A percentile compares a stretch with the other conserved stretches of the same genome.
Evolutionary conservation across 2,888 invertebrate genomes (phyloP).

Genomic region (Mimachlamys varia): DNA sequence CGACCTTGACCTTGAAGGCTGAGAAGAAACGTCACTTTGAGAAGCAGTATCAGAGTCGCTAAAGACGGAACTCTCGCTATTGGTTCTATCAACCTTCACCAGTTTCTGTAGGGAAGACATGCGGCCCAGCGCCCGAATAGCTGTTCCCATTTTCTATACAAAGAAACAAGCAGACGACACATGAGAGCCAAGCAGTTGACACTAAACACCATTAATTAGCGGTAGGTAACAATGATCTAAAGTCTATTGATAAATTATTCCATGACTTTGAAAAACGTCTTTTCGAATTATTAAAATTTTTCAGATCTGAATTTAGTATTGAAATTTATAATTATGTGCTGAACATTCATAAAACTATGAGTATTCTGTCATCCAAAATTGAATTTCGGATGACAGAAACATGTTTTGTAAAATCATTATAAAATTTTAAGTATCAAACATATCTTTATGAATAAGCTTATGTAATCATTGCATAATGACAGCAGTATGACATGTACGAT

Average conservation of each 20-base stretch:
- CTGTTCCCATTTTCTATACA: conserved; percentile 91
- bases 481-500: not conserved
- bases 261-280: too few relatives aligned
- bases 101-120: conserved; percentile 83
- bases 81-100: conserved; percentile 47
- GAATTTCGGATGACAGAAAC: too few relatives aligned
- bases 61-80: conserved; percentile 44
- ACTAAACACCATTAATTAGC: not conserved
- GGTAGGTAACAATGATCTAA: not conserved
- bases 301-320: too few relatives aligned
- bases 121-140: conserved; percentile 91
- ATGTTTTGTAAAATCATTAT: too few relatives aligned
- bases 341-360: not conserved
- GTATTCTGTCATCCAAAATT: not conserved
- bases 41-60: conserved; percentile 52
- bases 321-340: too few relatives aligned
- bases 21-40: conserved; percentile 48
- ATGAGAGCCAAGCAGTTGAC: conserved; percentile 46
- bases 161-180: conserved; percentile 55
- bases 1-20: conserved; percentile 41
- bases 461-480: not conserved
- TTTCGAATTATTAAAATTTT: too few relatives aligned
- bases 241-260: too few relatives aligned
- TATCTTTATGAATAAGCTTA: not conserved
- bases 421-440: too few relatives aligned